Conservation (phyloP, 2,888 invertebrate genomes). For the Myopa tessellatipennis region DNA sequence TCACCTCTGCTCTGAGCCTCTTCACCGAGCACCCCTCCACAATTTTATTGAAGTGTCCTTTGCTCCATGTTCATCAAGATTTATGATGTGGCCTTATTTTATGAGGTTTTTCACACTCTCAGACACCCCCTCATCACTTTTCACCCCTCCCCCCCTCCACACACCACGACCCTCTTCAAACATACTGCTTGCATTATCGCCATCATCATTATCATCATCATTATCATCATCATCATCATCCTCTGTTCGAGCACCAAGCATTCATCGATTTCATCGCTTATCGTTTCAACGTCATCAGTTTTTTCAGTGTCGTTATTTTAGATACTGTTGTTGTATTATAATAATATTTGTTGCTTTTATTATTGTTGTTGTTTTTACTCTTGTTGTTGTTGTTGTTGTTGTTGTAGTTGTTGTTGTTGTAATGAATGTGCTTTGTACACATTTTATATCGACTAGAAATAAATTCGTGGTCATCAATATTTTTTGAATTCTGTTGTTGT, state of each 20-base stretch:
- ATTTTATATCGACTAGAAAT: not conserved
- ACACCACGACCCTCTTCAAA: too few relatives aligned
- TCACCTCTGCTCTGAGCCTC: not conserved
- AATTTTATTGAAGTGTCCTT: not conserved
- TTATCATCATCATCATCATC: too few relatives aligned
- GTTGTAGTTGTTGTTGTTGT: constrained; percentile 11
- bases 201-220: too few relatives aligned
- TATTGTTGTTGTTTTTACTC: too few relatives aligned
- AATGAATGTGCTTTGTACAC: not conserved
- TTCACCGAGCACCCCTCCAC: too few relatives aligned
- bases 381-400: not conserved
- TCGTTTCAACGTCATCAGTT: not conserved
- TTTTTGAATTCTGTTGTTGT: not conserved
- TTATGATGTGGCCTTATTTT: constrained; percentile 2
- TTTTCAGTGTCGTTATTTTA: too few relatives aligned
- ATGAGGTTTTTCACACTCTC: not conserved
- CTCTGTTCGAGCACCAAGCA: too few relatives aligned
- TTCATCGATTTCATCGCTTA: constrained; percentile 6
- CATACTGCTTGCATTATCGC: too few relatives aligned
- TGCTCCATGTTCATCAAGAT: constrained; percentile 19
- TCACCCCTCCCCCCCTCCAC: too few relatives aligned
- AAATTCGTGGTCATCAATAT: not conserved
- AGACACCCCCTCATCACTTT: not conserved
- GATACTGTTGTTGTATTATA: too few relatives aligned
- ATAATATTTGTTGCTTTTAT: too few relatives aligned